These are phyloP conservation scores for Onychomys leucogaster DNA, from an alignment of 2,797 vertebrate species.

Conservation along the genomic window DNA sequence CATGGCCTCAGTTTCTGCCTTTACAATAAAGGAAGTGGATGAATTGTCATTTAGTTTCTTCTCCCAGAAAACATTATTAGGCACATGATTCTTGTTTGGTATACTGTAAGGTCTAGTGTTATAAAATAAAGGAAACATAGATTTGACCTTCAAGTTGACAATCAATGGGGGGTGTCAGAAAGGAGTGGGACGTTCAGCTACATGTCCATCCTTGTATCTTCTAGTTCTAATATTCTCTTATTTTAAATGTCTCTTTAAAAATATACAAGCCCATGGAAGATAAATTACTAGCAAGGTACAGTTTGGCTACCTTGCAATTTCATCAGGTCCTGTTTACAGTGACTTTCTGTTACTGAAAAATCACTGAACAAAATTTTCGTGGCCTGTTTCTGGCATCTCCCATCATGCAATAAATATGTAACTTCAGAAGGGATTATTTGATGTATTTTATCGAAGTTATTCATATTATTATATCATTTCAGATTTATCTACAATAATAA, in stretches of 20 bases:
- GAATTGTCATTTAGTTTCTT: constrained; percentile 20
- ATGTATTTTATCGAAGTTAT: neutral
- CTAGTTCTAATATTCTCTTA: neutral
- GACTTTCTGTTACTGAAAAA: neutral
- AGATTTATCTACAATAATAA: constrained; percentile 28
- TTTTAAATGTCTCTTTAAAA: constrained; percentile 43
- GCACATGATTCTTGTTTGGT: neutral
- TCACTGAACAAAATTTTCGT: neutral
- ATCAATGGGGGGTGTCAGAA: neutral
- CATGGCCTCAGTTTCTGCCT: neutral
- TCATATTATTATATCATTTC: neutral
- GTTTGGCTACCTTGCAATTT: constrained; percentile 5
- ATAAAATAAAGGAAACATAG: neutral
- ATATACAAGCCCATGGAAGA: neutral
- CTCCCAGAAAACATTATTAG: constrained; percentile 10
- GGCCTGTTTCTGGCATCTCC: constrained; percentile 2
- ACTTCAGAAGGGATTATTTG: constrained; percentile 16
- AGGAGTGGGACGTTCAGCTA: neutral
- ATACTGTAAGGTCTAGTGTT: neutral
- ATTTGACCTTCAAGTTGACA: neutral
- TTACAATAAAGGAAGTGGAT: neutral
- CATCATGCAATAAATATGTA: neutral
- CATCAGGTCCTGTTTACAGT: neutral
- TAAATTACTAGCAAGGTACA: neutral
- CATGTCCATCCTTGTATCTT: neutral